These are phyloP conservation scores for Mylabris phalerata DNA, from an alignment of 1,140 invertebrate species.

Conservation along the genomic window DNA sequence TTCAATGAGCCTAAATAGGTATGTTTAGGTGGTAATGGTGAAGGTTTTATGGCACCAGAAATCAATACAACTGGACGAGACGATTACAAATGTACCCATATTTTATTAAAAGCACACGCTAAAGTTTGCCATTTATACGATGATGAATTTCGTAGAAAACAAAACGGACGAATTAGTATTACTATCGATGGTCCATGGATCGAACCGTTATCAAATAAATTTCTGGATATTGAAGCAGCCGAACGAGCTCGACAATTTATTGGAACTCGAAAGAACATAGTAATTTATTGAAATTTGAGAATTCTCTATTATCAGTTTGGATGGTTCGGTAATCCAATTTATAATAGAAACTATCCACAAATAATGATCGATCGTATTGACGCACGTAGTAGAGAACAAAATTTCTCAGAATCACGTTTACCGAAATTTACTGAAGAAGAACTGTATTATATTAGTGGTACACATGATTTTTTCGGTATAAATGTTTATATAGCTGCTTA, in stretches of 20 bases:
- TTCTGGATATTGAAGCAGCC: conserved; percentile 17
- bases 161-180: conserved; percentile 25
- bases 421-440: conserved; percentile 56
- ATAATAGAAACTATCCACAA: conserved; percentile 56
- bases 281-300: background rate
- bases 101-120: conserved; percentile 29
- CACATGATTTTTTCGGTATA: conserved; percentile 55
- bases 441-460: conserved; percentile 49
- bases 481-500: conserved; percentile 49
- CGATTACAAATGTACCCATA: conserved; percentile 30
- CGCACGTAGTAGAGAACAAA: conserved; percentile 51
- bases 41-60: conserved; percentile 18
- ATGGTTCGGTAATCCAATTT: conserved; percentile 58
- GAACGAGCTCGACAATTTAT: conserved; percentile 15
- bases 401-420: conserved; percentile 49
- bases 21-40: conserved; percentile 26
- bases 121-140: conserved; percentile 32
- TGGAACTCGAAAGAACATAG: conserved; percentile 5
- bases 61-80: conserved; percentile 28
- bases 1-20: conserved; percentile 46
- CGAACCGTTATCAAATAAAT: conserved; percentile 7
- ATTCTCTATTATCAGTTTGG: conserved; percentile 42
- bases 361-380: conserved; percentile 51
- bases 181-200: conserved; percentile 13
- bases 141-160: conserved; percentile 22